Evolutionary conservation across 2,888 invertebrate species (phyloP).

Genomic region (Caenorhabditis uteleia): DNA sequence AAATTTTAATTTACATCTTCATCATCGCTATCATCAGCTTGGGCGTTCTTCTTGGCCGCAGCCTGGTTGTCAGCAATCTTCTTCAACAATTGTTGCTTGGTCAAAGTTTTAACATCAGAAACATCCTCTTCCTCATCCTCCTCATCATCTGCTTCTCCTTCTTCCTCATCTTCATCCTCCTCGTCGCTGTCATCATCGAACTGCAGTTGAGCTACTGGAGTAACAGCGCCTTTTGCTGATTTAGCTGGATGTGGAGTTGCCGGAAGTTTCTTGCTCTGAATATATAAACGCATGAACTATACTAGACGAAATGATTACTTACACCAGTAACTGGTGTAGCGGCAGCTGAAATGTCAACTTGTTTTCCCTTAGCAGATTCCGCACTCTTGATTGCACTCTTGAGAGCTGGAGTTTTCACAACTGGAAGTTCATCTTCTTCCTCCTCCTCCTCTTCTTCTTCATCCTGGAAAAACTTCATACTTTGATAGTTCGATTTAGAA

Average conservation of each 20-base stretch:
- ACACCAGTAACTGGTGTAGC: constrained; percentile 49
- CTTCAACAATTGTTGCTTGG: constrained; percentile 21
- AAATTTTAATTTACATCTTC: constrained; percentile 3
- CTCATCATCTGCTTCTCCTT: constrained; percentile 45
- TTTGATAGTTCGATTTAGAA: background rate
- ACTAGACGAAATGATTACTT: constrained; percentile 2
- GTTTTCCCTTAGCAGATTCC: constrained; percentile 40
- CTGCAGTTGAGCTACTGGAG: constrained; percentile 27
- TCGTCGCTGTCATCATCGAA: constrained; percentile 48
- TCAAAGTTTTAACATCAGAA: background rate
- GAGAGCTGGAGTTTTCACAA: constrained; percentile 24
- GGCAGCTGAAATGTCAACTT: constrained; percentile 44
- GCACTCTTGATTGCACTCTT: constrained; percentile 39
- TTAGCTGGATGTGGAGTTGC: constrained; percentile 52
- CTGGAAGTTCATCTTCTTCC: constrained; percentile 42
- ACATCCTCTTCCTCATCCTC: constrained; percentile 15
- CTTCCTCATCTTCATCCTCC: constrained; percentile 41
- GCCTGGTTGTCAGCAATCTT: constrained; percentile 21
- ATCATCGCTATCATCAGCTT: constrained; percentile 5
- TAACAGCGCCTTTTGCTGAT: constrained; percentile 6
- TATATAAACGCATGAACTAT: constrained; percentile 2
- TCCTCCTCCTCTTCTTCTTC: constrained; percentile 52
- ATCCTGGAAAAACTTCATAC: constrained; percentile 11
- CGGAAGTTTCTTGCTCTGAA: constrained; percentile 53
- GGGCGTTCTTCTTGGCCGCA: background rate